Conservation (phyloP, 2,888 invertebrate species). For the Chloromyia formosa region DNA sequence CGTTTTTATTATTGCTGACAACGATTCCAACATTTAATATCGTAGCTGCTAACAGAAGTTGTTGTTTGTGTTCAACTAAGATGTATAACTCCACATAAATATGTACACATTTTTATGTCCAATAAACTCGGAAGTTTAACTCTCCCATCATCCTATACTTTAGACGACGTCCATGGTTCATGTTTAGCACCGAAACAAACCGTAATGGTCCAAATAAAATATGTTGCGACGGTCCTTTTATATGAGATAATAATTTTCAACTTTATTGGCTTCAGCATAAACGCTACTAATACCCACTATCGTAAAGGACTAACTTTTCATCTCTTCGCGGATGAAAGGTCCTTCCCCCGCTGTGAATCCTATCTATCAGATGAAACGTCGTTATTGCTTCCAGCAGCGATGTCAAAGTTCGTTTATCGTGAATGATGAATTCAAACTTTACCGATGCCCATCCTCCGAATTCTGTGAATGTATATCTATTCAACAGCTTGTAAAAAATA, state of each 20-base stretch:
- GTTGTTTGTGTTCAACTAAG: no score
- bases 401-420: background rate
- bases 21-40: no score
- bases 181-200: background rate
- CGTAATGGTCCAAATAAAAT: slow-evolving; percentile 3
- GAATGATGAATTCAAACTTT: slow-evolving; percentile 9
- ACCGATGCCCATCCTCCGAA: background rate
- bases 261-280: slow-evolving; percentile 5
- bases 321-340: background rate
- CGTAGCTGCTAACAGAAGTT: no score
- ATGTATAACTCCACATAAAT: no score
- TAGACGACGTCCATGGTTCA: no score
- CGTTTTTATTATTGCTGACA: no score
- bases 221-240: background rate
- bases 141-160: no score
- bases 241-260: slow-evolving; percentile 11
- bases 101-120: no score
- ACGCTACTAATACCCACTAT: background rate
- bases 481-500: slow-evolving; percentile 4
- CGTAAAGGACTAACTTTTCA: background rate
- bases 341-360: background rate
- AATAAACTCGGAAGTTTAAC: no score
- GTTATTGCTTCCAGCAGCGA: background rate
- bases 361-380: no score
- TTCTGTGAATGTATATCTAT: no score